Conservation (phyloP, 2,888 invertebrate genomes). For the Limnephilus marmoratus region DNA sequence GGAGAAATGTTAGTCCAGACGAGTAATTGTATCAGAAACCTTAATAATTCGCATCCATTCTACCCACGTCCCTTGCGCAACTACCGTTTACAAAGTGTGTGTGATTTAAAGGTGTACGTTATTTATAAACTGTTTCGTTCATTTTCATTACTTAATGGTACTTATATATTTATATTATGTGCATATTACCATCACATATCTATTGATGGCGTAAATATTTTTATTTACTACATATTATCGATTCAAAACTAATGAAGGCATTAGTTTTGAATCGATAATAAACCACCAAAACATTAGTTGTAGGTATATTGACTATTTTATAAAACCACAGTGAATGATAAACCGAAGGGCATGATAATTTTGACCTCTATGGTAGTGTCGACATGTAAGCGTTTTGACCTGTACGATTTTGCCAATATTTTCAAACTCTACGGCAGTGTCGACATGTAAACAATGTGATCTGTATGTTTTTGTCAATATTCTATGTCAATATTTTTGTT, state of each 20-base stretch:
- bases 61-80: neutral
- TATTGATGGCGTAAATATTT: neutral
- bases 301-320: neutral
- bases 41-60: neutral
- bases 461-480: too few species aligned
- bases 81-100: neutral
- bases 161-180: neutral
- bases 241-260: too few species aligned
- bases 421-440: neutral
- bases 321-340: neutral
- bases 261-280: neutral
- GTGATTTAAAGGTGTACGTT: neutral
- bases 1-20: neutral
- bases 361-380: neutral
- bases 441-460: too few species aligned
- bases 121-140: neutral
- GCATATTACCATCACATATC: neutral
- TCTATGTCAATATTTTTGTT: too few species aligned
- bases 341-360: neutral
- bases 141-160: neutral
- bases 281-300: neutral
- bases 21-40: constrained; percentile 24
- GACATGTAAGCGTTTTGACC: neutral
- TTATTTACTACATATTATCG: too few species aligned
- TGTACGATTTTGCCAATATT: neutral